A percentile compares a stretch with the other conserved stretches of the same genome.
Conservation (phyloP, 2,113 vertebrate species). For the Eleginops maclovinus region DNA sequence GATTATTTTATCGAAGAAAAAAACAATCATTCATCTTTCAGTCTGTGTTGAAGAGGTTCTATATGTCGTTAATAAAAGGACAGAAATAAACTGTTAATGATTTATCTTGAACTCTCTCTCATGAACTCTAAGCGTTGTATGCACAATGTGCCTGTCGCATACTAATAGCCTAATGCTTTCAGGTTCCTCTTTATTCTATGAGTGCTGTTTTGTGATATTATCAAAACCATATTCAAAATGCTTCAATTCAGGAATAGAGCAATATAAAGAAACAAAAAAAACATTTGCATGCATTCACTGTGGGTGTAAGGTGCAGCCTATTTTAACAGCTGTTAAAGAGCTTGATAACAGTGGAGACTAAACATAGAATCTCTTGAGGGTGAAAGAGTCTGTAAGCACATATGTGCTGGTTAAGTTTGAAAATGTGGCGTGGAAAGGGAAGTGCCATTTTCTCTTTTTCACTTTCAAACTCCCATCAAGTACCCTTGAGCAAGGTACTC, state of each 20-base stretch:
- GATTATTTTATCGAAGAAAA: background rate
- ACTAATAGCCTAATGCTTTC: background rate
- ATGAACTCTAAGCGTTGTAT: background rate
- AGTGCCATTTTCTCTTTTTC: conserved; percentile 2
- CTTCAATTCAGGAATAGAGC: background rate
- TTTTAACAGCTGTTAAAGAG: background rate
- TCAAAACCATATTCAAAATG: background rate
- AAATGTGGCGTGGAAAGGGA: background rate
- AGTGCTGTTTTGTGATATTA: background rate
- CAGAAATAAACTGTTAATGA: background rate
- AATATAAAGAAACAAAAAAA: background rate
- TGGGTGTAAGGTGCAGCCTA: background rate
- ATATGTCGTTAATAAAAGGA: background rate
- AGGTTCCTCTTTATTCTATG: background rate
- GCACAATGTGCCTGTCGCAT: background rate
- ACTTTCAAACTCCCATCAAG: conserved; percentile 14
- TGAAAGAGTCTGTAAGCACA: background rate
- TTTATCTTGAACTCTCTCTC: background rate
- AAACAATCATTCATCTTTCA: background rate
- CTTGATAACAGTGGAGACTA: background rate
- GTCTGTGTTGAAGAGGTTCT: background rate
- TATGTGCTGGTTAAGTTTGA: background rate
- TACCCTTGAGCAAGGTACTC: conserved; percentile 16
- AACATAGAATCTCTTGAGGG: conserved; percentile 3
- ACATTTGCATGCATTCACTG: background rate